Conservation (phyloP, 2,888 invertebrate genomes). For the Sylvicola cinctus region DNA sequence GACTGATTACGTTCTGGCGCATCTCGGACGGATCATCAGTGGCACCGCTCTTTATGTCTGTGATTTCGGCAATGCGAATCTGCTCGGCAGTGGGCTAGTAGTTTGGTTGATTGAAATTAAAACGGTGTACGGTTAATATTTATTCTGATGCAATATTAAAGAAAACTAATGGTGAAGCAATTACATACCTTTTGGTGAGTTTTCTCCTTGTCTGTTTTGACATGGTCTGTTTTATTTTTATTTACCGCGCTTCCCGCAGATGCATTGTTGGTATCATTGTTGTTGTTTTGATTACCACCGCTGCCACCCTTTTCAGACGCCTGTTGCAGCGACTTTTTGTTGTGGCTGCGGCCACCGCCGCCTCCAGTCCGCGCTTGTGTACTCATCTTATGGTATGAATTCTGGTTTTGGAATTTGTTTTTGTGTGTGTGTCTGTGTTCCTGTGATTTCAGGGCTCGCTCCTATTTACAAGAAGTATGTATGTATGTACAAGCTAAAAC, state of each 20-base stretch:
- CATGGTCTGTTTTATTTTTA: constrained; percentile 36
- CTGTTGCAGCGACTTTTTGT: constrained; percentile 13
- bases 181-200: constrained; percentile 28
- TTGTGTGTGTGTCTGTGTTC: too few species aligned
- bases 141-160: too few species aligned
- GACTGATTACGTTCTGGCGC: constrained; percentile 50
- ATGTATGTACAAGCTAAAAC: too few species aligned
- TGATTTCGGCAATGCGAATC: constrained; percentile 65
- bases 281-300: constrained; percentile 13
- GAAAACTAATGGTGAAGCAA: not conserved
- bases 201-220: constrained; percentile 36
- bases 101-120: not conserved
- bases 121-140: constrained; percentile 11
- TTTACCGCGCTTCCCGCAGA: too few species aligned
- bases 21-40: constrained; percentile 35
- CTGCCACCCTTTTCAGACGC: constrained; percentile 17
- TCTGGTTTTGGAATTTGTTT: constrained; percentile 7
- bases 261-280: constrained; percentile 20
- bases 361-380: constrained; percentile 26
- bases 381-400: too few species aligned
- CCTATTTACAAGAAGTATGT: not conserved
- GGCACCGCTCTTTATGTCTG: constrained; percentile 41
- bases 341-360: constrained; percentile 23
- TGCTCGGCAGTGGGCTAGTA: constrained; percentile 62
- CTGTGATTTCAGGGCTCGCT: too few species aligned